Evolutionary conservation across 2,888 invertebrate genomes (phyloP).

Genomic region (Tachystola acroxantha): DNA sequence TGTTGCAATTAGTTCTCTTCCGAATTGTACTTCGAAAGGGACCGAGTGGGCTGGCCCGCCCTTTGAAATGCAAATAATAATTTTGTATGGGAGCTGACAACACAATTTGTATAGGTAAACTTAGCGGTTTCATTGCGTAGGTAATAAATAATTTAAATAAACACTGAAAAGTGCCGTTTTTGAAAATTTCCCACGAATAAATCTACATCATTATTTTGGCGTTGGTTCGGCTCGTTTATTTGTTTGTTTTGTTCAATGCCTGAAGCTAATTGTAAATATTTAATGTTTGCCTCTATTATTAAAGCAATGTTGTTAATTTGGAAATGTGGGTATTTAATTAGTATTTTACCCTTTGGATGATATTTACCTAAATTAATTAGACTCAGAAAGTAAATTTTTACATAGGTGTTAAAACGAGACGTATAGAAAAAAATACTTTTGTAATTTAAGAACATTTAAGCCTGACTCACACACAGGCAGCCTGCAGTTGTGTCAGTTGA

Average conservation of each 20-base stretch:
- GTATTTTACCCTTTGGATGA: too few species aligned
- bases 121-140: constrained; percentile 12
- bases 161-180: constrained; percentile 2
- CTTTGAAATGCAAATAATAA: constrained; percentile 53
- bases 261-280: background rate
- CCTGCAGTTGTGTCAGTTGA: too few species aligned
- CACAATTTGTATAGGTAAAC: constrained; percentile 20
- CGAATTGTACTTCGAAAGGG: constrained; percentile 29
- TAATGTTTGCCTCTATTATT: background rate
- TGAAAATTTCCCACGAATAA: constrained; percentile 4
- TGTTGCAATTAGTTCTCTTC: constrained; percentile 43
- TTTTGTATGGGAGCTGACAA: constrained; percentile 17
- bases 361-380: too few species aligned
- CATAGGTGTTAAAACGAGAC: too few species aligned
- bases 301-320: too few species aligned
- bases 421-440: too few species aligned
- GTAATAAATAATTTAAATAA: constrained; percentile 12
- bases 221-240: background rate
- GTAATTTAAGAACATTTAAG: too few species aligned
- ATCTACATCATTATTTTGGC: constrained; percentile 3
- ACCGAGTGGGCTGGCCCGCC: constrained; percentile 21
- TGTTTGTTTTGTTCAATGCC: background rate
- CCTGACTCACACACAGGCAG: too few species aligned
- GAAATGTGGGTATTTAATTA: too few species aligned
- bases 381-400: too few species aligned